Base-by-base conservation (phyloP, 2,797 vertebrate species). In the Sylvia borin region DNA sequence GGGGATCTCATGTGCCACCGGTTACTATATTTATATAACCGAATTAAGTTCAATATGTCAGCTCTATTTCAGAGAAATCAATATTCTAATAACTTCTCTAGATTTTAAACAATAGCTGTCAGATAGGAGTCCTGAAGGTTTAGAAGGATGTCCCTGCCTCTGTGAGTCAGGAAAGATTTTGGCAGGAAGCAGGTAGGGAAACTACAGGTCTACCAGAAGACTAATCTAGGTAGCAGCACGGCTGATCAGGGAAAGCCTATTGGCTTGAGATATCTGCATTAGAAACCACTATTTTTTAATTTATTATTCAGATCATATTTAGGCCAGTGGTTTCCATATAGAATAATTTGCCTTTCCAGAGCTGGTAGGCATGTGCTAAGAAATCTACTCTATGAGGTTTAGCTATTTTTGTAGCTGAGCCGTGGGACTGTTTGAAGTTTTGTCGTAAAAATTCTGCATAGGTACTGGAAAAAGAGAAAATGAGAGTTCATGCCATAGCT, bases 1-100 rank as follows among this genome's bases (percentile, higher is more conserved):
- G 48, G 24, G 7, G 18, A 60, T 48, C 43, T 83, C 68, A 77
- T 2, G 6, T 80, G 25, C 25, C 22, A n/a, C 22, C 43, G 31
- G 55, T 62, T 77, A 55, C 47, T 77, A 22, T 77, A 78, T 88
- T 93, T 88, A 40, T 80, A 50, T 60, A 85, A 54, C 10, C 2
- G 2, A 61, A 88, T 76, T 68, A 70, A 91, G 32, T 13, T 27
- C 1, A 76, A 13, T 2, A 1, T 51, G 66, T 78, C 71, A 94
- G 22, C 13, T 81, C 61, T 45, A n/a, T 87, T 87, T 90, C 71
- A 72, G 62, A n/a, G 7, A 53, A 90, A 94, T 91, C 47, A 57
- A 76, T 95, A 87, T 72, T 75, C 67, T 90, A 29, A 88, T 85
- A 93, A 42, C n/a, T 90, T 64, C 36, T 34, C 27, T 48, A 55